A percentile compares a stretch with the other conserved stretches of the same genome.
Evolutionary conservation across 2,113 vertebrate species (phyloP).

Genomic region (Pholis gunnellus): DNA sequence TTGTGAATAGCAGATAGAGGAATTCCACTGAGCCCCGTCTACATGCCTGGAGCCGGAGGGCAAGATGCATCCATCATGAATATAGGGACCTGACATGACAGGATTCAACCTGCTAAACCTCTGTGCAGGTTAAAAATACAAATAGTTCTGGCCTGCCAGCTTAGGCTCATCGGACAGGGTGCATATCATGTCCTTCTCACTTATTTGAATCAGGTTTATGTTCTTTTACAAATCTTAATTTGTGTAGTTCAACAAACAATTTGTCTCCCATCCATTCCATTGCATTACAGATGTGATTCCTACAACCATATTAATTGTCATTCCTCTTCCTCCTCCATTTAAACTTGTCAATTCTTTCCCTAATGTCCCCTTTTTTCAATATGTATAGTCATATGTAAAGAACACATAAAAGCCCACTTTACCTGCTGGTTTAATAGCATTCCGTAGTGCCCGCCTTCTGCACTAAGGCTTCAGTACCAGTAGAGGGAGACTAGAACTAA

Average conservation of each 20-base stretch:
- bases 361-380: not conserved
- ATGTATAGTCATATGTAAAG: too few species aligned
- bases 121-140: conserved; percentile 46
- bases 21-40: conserved; percentile 50
- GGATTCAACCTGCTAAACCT: conserved; percentile 37
- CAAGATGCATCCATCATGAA: conserved; percentile 61
- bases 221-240: not conserved
- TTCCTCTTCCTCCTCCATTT: not conserved
- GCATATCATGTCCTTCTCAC: not conserved
- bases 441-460: not conserved
- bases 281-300: not conserved
- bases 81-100: conserved; percentile 49
- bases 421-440: not conserved
- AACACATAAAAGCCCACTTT: not conserved
- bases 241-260: not conserved
- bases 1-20: conserved; percentile 32
- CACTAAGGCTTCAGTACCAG: conserved; percentile 45
- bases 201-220: not conserved
- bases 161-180: conserved; percentile 20
- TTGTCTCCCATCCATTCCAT: not conserved
- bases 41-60: conserved; percentile 52
- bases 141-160: conserved; percentile 24
- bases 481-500: conserved; percentile 66
- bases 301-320: not conserved
- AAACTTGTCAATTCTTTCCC: not conserved